A percentile compares a stretch with the other conserved stretches of the same genome.
These are phyloP conservation scores for Phrynosoma platyrhinos DNA, from an alignment of 2,113 vertebrate genomes.

Conservation along the genomic window DNA sequence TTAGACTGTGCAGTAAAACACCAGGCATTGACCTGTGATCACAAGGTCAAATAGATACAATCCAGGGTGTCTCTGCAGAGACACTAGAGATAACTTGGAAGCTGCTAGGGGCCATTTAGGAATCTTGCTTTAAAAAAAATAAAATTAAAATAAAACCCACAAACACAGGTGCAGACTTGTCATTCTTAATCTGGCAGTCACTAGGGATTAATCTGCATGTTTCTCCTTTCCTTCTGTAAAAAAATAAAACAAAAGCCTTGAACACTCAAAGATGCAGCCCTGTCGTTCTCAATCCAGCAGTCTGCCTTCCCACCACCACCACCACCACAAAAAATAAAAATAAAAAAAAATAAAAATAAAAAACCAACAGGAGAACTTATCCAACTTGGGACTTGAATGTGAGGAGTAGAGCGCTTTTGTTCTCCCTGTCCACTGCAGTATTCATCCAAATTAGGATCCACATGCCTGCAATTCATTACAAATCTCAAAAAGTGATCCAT, in stretches of 20 bases:
- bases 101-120: neutral
- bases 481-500: neutral
- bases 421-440: neutral
- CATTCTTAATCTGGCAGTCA: neutral
- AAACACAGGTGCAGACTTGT: neutral
- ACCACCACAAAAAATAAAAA: neutral
- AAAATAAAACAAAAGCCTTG: too few species aligned
- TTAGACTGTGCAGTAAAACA: neutral
- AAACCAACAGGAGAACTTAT: too few species aligned
- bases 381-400: neutral
- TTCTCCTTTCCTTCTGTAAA: too few species aligned
- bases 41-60: slow-evolving; percentile 1
- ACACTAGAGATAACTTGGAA: neutral
- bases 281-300: too few species aligned
- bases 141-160: neutral
- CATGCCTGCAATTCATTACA: neutral
- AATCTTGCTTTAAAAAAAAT: neutral
- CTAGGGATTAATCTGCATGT: too few species aligned
- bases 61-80: neutral
- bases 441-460: neutral
- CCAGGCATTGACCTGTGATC: neutral
- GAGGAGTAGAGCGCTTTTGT: neutral
- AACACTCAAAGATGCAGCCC: too few species aligned
- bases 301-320: too few species aligned
- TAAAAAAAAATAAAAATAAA: too few species aligned